Evolutionary conservation across 1,140 invertebrate genomes (phyloP).

Genomic region (Nebria ingens): DNA sequence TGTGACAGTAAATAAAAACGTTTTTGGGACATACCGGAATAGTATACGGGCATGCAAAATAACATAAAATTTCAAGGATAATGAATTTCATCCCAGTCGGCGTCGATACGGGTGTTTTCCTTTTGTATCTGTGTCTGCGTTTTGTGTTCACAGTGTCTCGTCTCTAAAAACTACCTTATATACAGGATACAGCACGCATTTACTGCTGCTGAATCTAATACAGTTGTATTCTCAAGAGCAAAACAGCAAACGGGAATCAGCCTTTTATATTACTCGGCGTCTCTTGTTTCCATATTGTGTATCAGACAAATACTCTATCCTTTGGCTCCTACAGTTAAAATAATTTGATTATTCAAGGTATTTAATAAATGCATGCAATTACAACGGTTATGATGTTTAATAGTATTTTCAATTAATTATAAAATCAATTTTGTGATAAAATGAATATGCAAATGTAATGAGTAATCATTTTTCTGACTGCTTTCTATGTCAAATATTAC

Average conservation of each 20-base stretch:
- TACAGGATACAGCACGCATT: not conserved
- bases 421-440: too few species aligned
- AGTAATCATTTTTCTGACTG: too few species aligned
- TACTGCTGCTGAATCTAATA: conserved; percentile 1
- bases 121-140: too few species aligned
- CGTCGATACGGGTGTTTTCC: not conserved
- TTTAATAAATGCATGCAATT: too few species aligned
- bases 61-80: conserved; percentile 9
- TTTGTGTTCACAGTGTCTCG: too few species aligned
- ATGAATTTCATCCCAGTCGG: conserved; percentile 8
- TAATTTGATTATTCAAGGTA: too few species aligned
- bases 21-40: not conserved
- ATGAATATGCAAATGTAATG: too few species aligned
- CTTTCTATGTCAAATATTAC: too few species aligned
- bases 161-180: not conserved
- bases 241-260: conserved; percentile 1
- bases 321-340: too few species aligned
- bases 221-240: conserved; percentile 1
- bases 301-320: not conserved
- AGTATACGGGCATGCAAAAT: not conserved
- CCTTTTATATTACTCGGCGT: not conserved
- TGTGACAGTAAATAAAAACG: not conserved
- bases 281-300: not conserved
- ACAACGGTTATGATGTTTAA: too few species aligned
- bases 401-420: too few species aligned